Conservation (phyloP, 2,797 vertebrate species). For the Silurus aristotelis region DNA sequence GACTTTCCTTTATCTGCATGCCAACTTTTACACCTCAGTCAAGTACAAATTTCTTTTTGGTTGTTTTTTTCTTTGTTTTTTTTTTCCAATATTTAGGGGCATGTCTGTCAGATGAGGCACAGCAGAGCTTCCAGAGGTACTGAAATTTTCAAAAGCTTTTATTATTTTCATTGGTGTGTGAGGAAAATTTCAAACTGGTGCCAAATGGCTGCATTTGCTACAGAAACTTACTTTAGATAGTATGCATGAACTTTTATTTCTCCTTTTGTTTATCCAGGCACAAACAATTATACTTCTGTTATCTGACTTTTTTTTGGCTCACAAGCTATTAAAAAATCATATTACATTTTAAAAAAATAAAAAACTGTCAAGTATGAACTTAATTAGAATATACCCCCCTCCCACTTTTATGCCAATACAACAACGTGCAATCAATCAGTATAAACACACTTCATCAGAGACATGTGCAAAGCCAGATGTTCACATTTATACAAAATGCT, state of each 20-base stretch:
- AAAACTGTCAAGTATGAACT: too few species aligned
- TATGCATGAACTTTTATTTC: neutral
- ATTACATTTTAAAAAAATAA: too few species aligned
- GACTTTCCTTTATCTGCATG: constrained; percentile 10
- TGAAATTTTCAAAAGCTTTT: too few species aligned
- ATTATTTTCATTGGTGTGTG: neutral
- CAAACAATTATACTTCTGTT: neutral
- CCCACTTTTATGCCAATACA: too few species aligned
- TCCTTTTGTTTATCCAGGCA: neutral
- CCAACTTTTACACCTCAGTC: constrained; percentile 14
- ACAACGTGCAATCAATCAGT: too few species aligned
- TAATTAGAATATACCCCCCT: too few species aligned
- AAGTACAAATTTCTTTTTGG: neutral
- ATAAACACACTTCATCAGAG: too few species aligned
- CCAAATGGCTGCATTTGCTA: neutral
- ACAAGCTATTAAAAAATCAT: neutral
- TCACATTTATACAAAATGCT: too few species aligned
- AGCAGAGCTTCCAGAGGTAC: neutral
- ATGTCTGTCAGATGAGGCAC: neutral
- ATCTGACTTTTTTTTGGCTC: neutral
- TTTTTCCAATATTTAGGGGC: neutral
- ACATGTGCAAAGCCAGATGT: too few species aligned
- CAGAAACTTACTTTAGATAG: neutral
- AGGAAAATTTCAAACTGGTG: neutral
- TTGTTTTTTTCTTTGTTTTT: neutral